phyloP scores from a whole-genome alignment of 2,797 vertebrate species.

The Sebastes ruberrimus region DNA sequence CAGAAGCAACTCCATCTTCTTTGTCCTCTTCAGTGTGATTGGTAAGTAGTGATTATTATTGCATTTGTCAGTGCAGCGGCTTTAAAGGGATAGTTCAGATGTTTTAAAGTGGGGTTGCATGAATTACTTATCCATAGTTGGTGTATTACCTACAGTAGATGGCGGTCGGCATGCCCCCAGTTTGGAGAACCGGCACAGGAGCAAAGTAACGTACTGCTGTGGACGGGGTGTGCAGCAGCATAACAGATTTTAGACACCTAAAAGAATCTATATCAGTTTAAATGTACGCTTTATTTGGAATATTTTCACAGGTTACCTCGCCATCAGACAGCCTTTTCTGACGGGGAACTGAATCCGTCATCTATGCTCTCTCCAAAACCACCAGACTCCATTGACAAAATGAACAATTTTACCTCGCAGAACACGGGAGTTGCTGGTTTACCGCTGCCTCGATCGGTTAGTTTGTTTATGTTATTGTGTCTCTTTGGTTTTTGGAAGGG shows the following conservation, averaged over 20 bases:
- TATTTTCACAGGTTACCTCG: background rate
- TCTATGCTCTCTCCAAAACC: background rate
- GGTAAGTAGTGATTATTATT: slow-evolving; percentile 81
- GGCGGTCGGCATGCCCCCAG: too few relatives aligned
- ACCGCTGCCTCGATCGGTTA: background rate
- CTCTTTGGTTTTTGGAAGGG: background rate
- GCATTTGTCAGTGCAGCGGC: too few relatives aligned
- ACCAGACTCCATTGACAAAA: background rate
- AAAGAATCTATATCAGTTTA: background rate
- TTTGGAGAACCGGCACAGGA: background rate
- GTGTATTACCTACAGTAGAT: background rate
- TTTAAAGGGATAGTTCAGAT: background rate
- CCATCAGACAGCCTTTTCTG: background rate
- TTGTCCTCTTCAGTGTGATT: slow-evolving; percentile 91
- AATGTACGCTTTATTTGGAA: background rate
- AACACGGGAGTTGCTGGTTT: background rate
- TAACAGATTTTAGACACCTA: background rate
- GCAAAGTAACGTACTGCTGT: background rate
- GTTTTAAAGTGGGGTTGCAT: background rate
- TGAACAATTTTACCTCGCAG: background rate
- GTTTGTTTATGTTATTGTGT: background rate
- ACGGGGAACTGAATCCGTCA: background rate
- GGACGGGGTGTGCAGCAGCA: too few relatives aligned
- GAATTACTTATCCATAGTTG: fast-evolving
- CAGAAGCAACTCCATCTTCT: slow-evolving; percentile 90